Percentiles rank a stretch among this genome's conserved stretches.
phyloP scores from a whole-genome alignment of 2,797 vertebrate species.

The Lacerta agilis region DNA sequence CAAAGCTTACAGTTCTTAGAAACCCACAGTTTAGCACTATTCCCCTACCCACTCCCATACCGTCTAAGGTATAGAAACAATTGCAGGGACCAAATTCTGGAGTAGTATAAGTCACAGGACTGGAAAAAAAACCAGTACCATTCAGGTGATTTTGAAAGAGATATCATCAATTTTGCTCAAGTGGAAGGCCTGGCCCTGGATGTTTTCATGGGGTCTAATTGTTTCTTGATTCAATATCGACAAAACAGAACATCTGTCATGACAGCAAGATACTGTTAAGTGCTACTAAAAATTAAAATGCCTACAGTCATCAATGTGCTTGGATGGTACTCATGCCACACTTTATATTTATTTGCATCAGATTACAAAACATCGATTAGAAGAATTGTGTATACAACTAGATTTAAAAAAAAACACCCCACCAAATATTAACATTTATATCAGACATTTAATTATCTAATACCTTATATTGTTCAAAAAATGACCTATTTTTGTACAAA shows the following conservation, averaged over 20 bases:
- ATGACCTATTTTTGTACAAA: not conserved
- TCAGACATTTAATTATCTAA: conserved; percentile 33
- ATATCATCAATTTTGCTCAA: conserved; percentile 36
- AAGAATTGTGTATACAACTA: conserved; percentile 48
- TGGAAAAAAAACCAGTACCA: conserved; percentile 19
- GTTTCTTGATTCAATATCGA: conserved; percentile 78
- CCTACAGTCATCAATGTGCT: conserved; percentile 53
- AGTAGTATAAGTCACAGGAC: conserved; percentile 5
- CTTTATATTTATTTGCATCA: conserved; percentile 63
- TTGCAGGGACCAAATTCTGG: not conserved
- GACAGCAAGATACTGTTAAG: conserved; percentile 64
- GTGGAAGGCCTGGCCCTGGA: conserved; percentile 41
- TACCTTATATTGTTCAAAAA: not conserved
- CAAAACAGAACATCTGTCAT: conserved; percentile 67
- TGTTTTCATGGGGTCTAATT: conserved; percentile 75
- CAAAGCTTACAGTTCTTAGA: not conserved
- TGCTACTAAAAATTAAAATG: conserved; percentile 70
- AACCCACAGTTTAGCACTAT: conserved; percentile 4
- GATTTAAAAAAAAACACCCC: conserved; percentile 8
- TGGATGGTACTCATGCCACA: conserved; percentile 61
- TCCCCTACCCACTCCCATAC: conserved; percentile 4
- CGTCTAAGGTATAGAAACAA: conserved; percentile 41
- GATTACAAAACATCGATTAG: conserved; percentile 69
- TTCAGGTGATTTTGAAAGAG: conserved; percentile 30
- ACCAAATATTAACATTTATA: conserved; percentile 37